A percentile compares a stretch with the other conserved stretches of the same genome.
Conservation (phyloP, 2,797 vertebrate species). For the Ambastaia sidthimunki region DNA sequence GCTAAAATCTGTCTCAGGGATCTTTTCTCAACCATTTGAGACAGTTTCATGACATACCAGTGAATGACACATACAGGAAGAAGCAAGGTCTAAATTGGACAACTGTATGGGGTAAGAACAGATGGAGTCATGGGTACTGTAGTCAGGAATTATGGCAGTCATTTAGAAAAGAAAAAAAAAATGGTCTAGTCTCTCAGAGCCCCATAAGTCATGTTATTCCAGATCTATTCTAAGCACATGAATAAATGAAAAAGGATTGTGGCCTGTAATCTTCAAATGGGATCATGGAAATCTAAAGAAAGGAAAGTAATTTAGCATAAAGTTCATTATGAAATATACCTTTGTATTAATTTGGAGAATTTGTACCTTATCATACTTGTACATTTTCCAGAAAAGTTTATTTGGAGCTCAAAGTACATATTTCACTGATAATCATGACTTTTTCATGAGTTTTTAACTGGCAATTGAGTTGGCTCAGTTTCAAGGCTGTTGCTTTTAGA, state of each 20-base stretch:
- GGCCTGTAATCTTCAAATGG: background rate
- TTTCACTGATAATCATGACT: background rate
- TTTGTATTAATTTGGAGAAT: too few species aligned
- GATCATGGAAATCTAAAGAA: background rate
- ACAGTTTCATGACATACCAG: conserved; percentile 15
- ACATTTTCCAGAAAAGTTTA: background rate
- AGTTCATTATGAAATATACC: background rate
- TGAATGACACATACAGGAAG: conserved; percentile 12
- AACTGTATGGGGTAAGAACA: conserved; percentile 12
- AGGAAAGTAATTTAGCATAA: background rate
- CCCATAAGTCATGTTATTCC: conserved; percentile 16
- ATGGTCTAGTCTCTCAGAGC: background rate
- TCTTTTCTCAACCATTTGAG: conserved; percentile 25
- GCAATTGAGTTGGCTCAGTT: background rate
- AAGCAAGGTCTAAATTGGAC: conserved; percentile 4
- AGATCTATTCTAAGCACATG: conserved; percentile 21
- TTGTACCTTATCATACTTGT: too few species aligned
- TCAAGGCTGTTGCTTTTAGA: background rate
- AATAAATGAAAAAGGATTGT: conserved; percentile 5
- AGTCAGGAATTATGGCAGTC: conserved; percentile 30
- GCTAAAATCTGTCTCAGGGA: conserved; percentile 20
- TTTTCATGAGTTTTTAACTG: background rate
- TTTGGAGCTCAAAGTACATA: background rate
- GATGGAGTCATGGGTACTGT: conserved; percentile 9
- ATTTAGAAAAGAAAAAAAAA: conserved; percentile 15